Evolutionary conservation across 1,140 invertebrate species (phyloP), one percentile per base, ranked within the genome.

Genomic region (Drosophila pseudoananassae): DNA sequence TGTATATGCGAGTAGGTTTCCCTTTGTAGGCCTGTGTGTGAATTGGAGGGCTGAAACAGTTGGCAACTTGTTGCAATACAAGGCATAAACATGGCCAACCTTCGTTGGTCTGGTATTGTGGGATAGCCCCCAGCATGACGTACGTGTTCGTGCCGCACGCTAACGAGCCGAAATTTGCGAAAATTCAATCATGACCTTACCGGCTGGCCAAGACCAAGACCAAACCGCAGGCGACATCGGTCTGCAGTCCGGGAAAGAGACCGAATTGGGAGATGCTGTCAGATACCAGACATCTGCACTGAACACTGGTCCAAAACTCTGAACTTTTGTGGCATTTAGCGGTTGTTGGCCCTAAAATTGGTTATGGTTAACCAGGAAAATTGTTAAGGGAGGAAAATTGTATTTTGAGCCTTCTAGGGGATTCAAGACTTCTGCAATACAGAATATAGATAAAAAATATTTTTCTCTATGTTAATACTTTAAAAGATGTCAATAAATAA

Each of bases 151-250:
- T 81, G 85, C 55, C 65, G 51, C 85, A 90, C 77, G 85, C 85
- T 90, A 90, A 90, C 85, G 78, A 90, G 85, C 78, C 51, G 72
- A 82, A 90, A 90, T 85, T 90, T 83, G 78, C 71, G 75, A 90
- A 89, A 90, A 90, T 90, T 89, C 80, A 90, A 90, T 90, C 75
- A 90, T 78, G 53, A 55, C 56, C 60, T 17, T 10, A 20, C 73
- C 63, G 56, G 69, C 61, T 76, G 73, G 55, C 66, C 64, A 76
- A 71, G 64, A 61, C 59, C 52, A 52, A 58, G 57, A 56, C 47
- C 72, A 45, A 54, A 43, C 33, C 12, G 15, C 23, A 59, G 47
- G 4, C 17, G 61, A 50, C 27, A 31, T 40, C 59, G 17, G 69
- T 17, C 68, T 38, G 27, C n/a, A 69, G 29, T 14, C 27, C 60